Evolutionary conservation across 2,797 vertebrate genomes (phyloP).

Genomic region (Liasis olivaceus): DNA sequence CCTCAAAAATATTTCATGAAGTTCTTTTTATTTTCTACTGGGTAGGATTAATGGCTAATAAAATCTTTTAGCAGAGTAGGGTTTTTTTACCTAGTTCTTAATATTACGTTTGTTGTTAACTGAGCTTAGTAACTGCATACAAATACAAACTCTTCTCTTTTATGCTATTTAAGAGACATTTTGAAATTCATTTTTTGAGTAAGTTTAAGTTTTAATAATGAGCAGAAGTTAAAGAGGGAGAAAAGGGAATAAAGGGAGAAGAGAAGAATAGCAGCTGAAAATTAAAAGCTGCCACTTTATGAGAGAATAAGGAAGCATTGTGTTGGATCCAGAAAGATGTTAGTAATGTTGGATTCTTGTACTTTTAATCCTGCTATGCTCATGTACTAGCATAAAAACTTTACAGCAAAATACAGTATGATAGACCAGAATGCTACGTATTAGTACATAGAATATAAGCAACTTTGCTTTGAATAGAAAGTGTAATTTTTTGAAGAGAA

Average conservation of each 20-base stretch:
- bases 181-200: neutral
- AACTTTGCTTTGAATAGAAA: neutral
- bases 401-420: neutral
- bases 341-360: neutral
- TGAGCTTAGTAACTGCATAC: neutral
- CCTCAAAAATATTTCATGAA: constrained; percentile 29
- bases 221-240: neutral
- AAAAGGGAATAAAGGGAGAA: neutral
- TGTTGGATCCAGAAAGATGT: neutral
- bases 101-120: neutral
- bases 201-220: neutral
- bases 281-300: neutral
- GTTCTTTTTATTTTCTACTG: neutral
- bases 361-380: neutral
- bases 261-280: neutral
- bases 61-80: neutral
- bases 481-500: neutral
- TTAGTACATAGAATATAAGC: neutral
- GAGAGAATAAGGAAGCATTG: neutral
- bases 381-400: neutral
- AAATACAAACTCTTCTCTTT: neutral
- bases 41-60: constrained; percentile 28
- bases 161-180: neutral
- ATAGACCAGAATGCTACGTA: neutral
- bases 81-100: neutral